A percentile compares a stretch with the other conserved stretches of the same genome.
Evolutionary conservation across 2,797 vertebrate species (phyloP).

Genomic region (Pogonophryne albipinna): DNA sequence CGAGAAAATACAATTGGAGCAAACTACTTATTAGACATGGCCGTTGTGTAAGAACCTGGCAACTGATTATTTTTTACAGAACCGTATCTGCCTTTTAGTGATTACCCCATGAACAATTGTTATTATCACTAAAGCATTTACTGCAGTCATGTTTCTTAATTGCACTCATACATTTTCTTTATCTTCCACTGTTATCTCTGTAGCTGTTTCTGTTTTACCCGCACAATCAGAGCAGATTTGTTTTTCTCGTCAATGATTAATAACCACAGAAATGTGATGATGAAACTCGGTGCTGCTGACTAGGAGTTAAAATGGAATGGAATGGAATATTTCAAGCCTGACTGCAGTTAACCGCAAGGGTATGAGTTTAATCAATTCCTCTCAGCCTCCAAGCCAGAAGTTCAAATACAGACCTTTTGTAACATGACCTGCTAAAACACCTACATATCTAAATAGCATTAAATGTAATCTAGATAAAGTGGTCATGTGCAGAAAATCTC

Average conservation of each 20-base stretch:
- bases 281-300: conserved; percentile 15
- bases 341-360: neutral
- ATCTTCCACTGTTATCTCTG: conserved; percentile 34
- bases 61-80: conserved; percentile 10
- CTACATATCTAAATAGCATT: too few species aligned
- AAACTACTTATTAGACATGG: neutral
- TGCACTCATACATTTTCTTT: conserved; percentile 6
- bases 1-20: neutral
- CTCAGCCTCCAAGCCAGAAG: neutral
- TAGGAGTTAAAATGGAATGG: neutral
- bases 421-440: neutral
- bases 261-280: conserved; percentile 29
- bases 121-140: conserved; percentile 32
- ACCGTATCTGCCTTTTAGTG: conserved; percentile 9
- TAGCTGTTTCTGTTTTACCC: neutral
- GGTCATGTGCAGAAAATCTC: neutral
- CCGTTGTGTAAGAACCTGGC: neutral
- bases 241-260: conserved; percentile 51
- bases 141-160: conserved; percentile 20
- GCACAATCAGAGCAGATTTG: conserved; percentile 14
- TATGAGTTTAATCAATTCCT: neutral
- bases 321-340: conserved; percentile 16
- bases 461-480: neutral
- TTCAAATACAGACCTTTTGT: neutral
- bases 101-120: neutral